Evolutionary conservation across 2,113 vertebrate genomes (phyloP), one percentile per base, ranked within the genome.

Genomic region (Silurus asotus): DNA sequence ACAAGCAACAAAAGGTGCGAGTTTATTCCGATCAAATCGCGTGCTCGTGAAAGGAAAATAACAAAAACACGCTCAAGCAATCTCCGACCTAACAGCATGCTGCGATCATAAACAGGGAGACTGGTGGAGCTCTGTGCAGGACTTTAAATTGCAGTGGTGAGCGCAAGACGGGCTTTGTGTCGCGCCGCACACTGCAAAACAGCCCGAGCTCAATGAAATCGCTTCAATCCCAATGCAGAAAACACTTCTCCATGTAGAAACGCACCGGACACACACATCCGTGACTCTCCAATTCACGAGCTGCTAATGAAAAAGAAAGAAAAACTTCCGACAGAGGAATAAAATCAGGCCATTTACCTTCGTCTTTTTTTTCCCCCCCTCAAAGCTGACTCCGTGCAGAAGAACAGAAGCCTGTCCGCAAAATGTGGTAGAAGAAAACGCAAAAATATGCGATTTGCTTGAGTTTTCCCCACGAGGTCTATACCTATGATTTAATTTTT

Each of bases 401-500:
- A 51, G 80, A 61, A 51, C 56, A 49, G 45, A 83, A 86, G 62
- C 61, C 86, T 53, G 82, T 61, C n/a, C 75, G 58, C 81, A 56
- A 80, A 78, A 84, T 28, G n/a, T 82, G 81, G 61, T 59, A 6
- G 84, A 74, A 82, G 78, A 55, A 53, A 76, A 53, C 17, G 11
- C 61, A 25, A 25, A 51, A 25, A 15, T 55, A 58, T 51, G 25
- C 2, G 59, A 79, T 79, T 72, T 70, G 82, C 82, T 89, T 89
- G 45, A 90, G 89, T 91, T 78, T 88, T 65, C 49, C 37, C 84
- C 81, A 58, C 70, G 45, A 59, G 82, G 87, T 90, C 88, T 85
- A 85, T 2, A n/a, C 14, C 0, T 76, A 37, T 84, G 77, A 93
- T 93, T 93, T 93, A 92, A 93, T 92, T 94, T 93, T 91, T 93